Evolutionary conservation across 2,797 vertebrate genomes (phyloP).

Genomic region (Chelonia mydas): DNA sequence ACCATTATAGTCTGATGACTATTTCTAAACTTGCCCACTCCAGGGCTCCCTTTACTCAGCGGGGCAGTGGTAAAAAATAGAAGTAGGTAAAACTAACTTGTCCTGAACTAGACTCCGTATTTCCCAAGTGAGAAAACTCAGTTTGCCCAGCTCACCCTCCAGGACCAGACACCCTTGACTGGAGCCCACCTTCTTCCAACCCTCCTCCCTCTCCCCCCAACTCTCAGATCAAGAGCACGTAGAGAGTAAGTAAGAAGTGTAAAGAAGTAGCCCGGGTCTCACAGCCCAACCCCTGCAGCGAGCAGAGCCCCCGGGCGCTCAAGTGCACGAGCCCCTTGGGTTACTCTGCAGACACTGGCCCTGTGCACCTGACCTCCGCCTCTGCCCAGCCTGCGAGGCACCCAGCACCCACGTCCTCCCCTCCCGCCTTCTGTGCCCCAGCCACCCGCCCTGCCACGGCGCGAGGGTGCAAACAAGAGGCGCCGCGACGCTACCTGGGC

Average conservation of each 20-base stretch:
- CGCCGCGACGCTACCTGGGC: conserved; percentile 85
- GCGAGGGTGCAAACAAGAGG: neutral
- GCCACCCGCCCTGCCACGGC: neutral
- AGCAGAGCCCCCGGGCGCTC: too few relatives aligned
- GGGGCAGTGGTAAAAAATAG: neutral
- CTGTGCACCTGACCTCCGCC: neutral
- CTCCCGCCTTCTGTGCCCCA: fast-evolving
- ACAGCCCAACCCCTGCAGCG: neutral
- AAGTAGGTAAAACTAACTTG: neutral
- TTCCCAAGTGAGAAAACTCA: neutral
- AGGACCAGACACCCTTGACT: neutral
- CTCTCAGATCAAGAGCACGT: neutral
- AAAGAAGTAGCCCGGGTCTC: neutral
- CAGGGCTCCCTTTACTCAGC: neutral
- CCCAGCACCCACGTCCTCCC: neutral
- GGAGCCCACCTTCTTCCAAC: neutral
- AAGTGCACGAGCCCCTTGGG: too few relatives aligned
- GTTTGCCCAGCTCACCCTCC: neutral
- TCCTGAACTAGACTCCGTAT: neutral
- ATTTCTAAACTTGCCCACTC: neutral
- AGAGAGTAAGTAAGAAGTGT: neutral
- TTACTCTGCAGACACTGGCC: too few relatives aligned
- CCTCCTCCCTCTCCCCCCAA: too few relatives aligned
- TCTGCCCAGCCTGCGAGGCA: neutral
- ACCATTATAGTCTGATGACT: too few relatives aligned